These are phyloP conservation scores for Drosophila mimica DNA, from an alignment of 2,888 invertebrate genomes.

Conservation along the genomic window DNA sequence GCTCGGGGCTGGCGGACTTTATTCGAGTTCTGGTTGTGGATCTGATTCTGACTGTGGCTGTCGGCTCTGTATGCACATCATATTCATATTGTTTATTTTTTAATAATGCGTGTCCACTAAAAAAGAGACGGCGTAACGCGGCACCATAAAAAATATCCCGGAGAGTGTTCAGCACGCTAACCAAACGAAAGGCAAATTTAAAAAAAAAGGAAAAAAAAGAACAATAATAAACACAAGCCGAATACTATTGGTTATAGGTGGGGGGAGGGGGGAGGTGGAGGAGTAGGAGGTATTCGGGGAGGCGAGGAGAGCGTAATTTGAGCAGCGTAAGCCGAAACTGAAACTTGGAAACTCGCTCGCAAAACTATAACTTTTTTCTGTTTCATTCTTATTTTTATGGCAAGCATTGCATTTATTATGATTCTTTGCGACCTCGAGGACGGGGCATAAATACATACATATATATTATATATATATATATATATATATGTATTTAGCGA, in stretches of 20 bases:
- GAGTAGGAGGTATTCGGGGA: background rate
- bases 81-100: constrained; percentile 78
- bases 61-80: constrained; percentile 43
- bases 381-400: constrained; percentile 68
- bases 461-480: background rate
- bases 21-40: constrained; percentile 31
- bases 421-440: constrained; percentile 46
- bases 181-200: constrained; percentile 43
- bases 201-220: constrained; percentile 1
- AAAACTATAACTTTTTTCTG: constrained; percentile 66
- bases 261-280: background rate
- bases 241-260: constrained; percentile 19
- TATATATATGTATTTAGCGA: constrained; percentile 8
- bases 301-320: constrained; percentile 56
- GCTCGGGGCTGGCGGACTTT: constrained; percentile 32
- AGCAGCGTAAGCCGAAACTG: constrained; percentile 71
- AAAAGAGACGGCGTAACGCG: constrained; percentile 68
- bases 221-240: constrained; percentile 69
- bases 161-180: constrained; percentile 64
- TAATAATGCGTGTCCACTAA: constrained; percentile 81
- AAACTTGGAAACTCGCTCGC: constrained; percentile 52
- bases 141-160: constrained; percentile 64
- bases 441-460: constrained; percentile 2
- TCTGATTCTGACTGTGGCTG: constrained; percentile 16
- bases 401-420: constrained; percentile 75